Percentiles rank a stretch among this genome's conserved stretches.
These are phyloP conservation scores for Hermatobates lingyangjiaoensis DNA, from an alignment of 1,140 invertebrate genomes.

Conservation along the genomic window DNA sequence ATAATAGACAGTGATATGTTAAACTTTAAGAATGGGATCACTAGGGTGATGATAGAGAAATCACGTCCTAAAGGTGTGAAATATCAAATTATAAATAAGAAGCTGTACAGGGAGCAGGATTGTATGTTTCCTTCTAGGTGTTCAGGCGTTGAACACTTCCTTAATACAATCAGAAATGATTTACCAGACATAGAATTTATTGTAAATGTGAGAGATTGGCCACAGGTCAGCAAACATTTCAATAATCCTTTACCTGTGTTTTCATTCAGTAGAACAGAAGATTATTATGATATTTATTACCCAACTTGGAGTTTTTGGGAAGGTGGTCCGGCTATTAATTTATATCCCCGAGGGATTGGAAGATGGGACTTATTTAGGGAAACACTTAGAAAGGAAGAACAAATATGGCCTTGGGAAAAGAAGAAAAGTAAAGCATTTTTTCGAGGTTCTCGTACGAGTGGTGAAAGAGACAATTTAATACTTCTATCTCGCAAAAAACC, in stretches of 20 bases:
- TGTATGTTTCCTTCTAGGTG: slow-evolving; percentile 88
- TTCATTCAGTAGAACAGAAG: slow-evolving; percentile 80
- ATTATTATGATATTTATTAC: slow-evolving; percentile 86
- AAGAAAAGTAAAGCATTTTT: slow-evolving; percentile 72
- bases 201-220: slow-evolving; percentile 83
- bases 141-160: slow-evolving; percentile 78
- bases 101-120: slow-evolving; percentile 58
- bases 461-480: slow-evolving; percentile 76
- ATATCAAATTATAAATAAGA: slow-evolving; percentile 70
- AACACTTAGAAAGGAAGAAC: slow-evolving; percentile 42
- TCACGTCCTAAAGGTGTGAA: slow-evolving; percentile 38
- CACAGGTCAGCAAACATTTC: slow-evolving; percentile 45
- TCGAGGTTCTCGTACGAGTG: slow-evolving; percentile 77
- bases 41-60: neutral
- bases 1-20: neutral
- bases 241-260: slow-evolving; percentile 55
- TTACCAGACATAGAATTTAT: slow-evolving; percentile 72
- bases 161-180: slow-evolving; percentile 38
- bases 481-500: slow-evolving; percentile 59
- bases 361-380: slow-evolving; percentile 72
- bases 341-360: slow-evolving; percentile 83
- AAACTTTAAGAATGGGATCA: neutral
- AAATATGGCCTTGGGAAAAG: slow-evolving; percentile 53
- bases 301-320: slow-evolving; percentile 97
- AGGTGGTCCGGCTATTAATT: slow-evolving; percentile 82